These are phyloP conservation scores for Hypothenemus hampei DNA, from an alignment of 1,140 invertebrate species.

Conservation along the genomic window DNA sequence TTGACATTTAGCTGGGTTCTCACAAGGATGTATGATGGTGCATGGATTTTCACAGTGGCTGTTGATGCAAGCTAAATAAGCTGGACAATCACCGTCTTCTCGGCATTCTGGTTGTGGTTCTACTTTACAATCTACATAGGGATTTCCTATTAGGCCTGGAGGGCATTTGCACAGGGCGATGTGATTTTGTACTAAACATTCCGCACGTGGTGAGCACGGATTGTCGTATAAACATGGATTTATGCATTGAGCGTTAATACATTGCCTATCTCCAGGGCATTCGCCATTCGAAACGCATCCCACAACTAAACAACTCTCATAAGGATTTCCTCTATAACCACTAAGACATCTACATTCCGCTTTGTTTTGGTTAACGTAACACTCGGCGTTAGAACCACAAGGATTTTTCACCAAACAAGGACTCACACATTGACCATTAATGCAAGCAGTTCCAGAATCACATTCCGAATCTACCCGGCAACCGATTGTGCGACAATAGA, in stretches of 20 bases:
- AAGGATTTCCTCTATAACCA: constrained; percentile 77
- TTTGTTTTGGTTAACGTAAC: constrained; percentile 66
- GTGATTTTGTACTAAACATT: constrained; percentile 77
- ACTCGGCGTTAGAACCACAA: constrained; percentile 82
- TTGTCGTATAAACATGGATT: constrained; percentile 77
- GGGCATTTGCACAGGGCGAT: constrained; percentile 79
- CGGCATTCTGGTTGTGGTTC: constrained; percentile 71
- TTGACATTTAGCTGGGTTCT: constrained; percentile 70
- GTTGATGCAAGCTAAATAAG: constrained; percentile 72
- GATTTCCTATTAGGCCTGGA: constrained; percentile 65
- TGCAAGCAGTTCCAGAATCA: constrained; percentile 69
- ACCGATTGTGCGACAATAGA: constrained; percentile 69
- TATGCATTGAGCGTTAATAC: constrained; percentile 79
- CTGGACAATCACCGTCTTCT: constrained; percentile 76
- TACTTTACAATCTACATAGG: constrained; percentile 70
- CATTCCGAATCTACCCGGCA: constrained; percentile 77
- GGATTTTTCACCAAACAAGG: constrained; percentile 72
- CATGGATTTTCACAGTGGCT: constrained; percentile 82
- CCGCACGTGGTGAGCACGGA: constrained; percentile 69
- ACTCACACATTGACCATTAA: constrained; percentile 79
- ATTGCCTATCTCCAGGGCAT: constrained; percentile 78
- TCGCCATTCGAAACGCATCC: constrained; percentile 87
- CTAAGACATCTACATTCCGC: constrained; percentile 74
- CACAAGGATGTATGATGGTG: constrained; percentile 68
- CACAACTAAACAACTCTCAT: constrained; percentile 67